Percentiles rank a stretch among this genome's conserved stretches.
phyloP scores from a whole-genome alignment of 1,140 invertebrate species.

The Drosophila cardini region DNA sequence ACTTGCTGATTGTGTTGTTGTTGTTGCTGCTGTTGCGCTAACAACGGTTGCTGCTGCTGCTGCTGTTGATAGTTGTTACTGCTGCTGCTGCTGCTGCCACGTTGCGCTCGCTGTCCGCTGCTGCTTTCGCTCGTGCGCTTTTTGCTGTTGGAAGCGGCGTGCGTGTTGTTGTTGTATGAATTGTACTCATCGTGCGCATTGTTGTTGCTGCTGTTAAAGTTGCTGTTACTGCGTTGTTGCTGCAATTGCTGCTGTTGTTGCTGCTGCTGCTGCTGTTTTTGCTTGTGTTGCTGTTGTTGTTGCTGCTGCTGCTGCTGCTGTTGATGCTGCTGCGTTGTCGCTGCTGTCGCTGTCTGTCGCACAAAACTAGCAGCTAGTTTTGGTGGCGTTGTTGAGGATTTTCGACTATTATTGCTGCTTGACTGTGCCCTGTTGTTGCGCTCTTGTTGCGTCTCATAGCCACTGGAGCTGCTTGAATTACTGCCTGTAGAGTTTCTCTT shows the following conservation, averaged over 20 bases:
- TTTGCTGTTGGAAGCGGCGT: conserved; percentile 71
- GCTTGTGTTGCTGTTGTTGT: conserved; percentile 33
- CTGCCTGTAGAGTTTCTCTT: conserved; percentile 73
- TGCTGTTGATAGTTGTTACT: conserved; percentile 35
- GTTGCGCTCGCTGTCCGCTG: conserved; percentile 32
- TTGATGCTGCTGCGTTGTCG: background rate
- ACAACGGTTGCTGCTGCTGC: conserved; percentile 44
- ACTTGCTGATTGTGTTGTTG: conserved; percentile 26
- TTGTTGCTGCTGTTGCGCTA: conserved; percentile 25
- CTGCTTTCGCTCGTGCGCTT: conserved; percentile 63
- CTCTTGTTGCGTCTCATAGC: conserved; percentile 69
- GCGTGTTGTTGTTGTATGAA: conserved; percentile 59
- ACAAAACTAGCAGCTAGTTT: conserved; percentile 69
- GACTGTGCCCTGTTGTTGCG: conserved; percentile 44
- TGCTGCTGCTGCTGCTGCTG: conserved; percentile 2
- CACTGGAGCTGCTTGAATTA: conserved; percentile 67
- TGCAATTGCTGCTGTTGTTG: conserved; percentile 37
- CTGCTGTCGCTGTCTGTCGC: conserved; percentile 28
- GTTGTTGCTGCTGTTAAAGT: conserved; percentile 26
- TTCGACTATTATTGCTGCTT: conserved; percentile 37
- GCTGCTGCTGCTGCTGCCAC: conserved; percentile 36
- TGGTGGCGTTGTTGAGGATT: conserved; percentile 64
- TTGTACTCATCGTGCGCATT: conserved; percentile 62
- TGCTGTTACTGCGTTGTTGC: conserved; percentile 23
- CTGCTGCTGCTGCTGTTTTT: conserved; percentile 41